Evolutionary conservation across 1,140 invertebrate species (phyloP).

Genomic region (Maniola jurtina): DNA sequence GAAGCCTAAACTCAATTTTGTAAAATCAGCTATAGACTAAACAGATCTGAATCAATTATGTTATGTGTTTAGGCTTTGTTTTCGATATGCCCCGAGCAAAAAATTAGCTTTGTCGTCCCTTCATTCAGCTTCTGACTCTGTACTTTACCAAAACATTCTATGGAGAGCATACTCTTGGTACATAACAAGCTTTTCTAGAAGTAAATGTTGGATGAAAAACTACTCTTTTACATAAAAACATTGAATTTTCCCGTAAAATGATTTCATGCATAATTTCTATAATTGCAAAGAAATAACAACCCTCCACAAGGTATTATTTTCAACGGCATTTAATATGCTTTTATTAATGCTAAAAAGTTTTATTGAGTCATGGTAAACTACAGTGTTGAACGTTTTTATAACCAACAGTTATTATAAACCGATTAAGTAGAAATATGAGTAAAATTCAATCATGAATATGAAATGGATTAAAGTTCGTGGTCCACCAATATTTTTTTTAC

Average conservation of each 20-base stretch:
- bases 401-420: slow-evolving; percentile 3
- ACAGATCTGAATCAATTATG: too few relatives aligned
- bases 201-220: too few relatives aligned
- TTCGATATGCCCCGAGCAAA: too few relatives aligned
- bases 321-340: not conserved
- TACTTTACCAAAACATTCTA: too few relatives aligned
- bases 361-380: not conserved
- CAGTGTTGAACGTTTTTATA: slow-evolving; percentile 3
- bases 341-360: not conserved
- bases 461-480: not conserved
- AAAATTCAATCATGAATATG: slow-evolving; percentile 3
- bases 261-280: not conserved
- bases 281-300: not conserved
- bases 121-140: too few relatives aligned
- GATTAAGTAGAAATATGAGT: not conserved
- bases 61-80: too few relatives aligned
- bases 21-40: too few relatives aligned
- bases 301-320: not conserved
- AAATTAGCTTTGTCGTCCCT: too few relatives aligned
- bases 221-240: not conserved
- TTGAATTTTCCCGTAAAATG: not conserved
- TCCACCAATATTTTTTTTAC: not conserved
- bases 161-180: too few relatives aligned
- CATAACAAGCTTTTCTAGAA: too few relatives aligned
- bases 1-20: too few relatives aligned